Percentiles rank a stretch among this genome's conserved stretches.
These are phyloP conservation scores for Seriola rivoliana DNA, from an alignment of 2,113 vertebrate species.

Conservation along the genomic window DNA sequence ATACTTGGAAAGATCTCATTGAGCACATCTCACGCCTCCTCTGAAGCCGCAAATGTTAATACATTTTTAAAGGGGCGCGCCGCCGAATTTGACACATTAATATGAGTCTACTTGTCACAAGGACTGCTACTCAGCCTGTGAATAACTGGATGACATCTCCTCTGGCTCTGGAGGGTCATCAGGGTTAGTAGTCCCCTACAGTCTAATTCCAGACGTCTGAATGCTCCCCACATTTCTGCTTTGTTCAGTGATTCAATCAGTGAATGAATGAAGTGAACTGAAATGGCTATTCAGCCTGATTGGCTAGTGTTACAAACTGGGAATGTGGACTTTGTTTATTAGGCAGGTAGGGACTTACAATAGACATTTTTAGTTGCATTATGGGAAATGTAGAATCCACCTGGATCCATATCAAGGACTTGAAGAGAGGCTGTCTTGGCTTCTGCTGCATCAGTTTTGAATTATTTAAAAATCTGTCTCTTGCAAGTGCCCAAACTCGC, in stretches of 20 bases:
- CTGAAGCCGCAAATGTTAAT: background rate
- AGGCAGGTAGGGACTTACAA: background rate
- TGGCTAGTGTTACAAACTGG: background rate
- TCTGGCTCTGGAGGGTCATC: background rate
- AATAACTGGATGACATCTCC: slow-evolving; percentile 1
- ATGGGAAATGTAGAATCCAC: background rate
- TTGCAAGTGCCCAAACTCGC: no score
- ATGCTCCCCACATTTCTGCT: background rate
- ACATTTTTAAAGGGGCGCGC: background rate
- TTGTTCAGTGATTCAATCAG: background rate
- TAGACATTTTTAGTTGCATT: background rate
- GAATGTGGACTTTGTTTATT: background rate
- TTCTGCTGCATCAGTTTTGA: no score
- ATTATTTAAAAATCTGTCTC: no score
- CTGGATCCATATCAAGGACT: background rate
- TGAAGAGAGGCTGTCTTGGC: background rate
- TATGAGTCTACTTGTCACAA: background rate
- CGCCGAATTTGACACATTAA: background rate
- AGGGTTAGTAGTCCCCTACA: no score
- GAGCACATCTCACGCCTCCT: background rate
- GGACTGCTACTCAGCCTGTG: background rate
- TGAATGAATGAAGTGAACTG: background rate
- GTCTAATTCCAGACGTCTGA: slow-evolving; percentile 1
- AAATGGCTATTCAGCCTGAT: background rate
- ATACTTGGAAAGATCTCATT: background rate